Percentiles rank a stretch among this genome's conserved stretches.
Conservation (phyloP, 2,797 vertebrate genomes). For the Eutrigla gurnardus region DNA sequence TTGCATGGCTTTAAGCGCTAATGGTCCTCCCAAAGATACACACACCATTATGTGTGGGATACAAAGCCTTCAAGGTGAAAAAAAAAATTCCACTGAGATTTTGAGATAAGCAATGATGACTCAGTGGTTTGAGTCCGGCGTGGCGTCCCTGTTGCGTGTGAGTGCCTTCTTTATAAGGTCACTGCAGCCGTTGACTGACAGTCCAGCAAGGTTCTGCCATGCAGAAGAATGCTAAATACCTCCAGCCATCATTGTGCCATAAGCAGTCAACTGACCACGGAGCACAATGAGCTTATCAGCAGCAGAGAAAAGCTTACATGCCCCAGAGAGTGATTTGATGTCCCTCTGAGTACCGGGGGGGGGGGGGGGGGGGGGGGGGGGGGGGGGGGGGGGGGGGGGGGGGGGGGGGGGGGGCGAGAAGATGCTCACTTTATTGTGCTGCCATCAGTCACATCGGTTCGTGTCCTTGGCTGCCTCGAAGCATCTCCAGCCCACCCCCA, state of each 20-base stretch:
- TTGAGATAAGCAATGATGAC: constrained; percentile 28
- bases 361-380: constrained; percentile 61
- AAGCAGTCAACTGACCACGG: constrained; percentile 49
- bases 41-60: constrained; percentile 16
- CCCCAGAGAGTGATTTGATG: constrained; percentile 67
- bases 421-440: constrained; percentile 79
- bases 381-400: too few relatives aligned
- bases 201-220: constrained; percentile 31
- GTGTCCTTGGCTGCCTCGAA: constrained; percentile 74
- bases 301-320: constrained; percentile 59
- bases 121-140: constrained; percentile 10
- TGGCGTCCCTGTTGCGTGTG: constrained; percentile 40
- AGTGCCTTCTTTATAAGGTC: constrained; percentile 53
- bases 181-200: constrained; percentile 44
- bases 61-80: constrained; percentile 21
- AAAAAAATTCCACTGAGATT: constrained; percentile 16
- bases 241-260: constrained; percentile 42
- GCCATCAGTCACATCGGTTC: constrained; percentile 80
- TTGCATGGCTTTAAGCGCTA: background rate
- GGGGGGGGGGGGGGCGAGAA: too few relatives aligned
- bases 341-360: constrained; percentile 56
- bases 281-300: constrained; percentile 66
- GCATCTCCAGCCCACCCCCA: constrained; percentile 47
- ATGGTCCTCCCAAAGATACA: constrained; percentile 9
- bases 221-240: constrained; percentile 53